Evolutionary conservation across 2,797 vertebrate genomes (phyloP).

Genomic region (Cuniculus paca): DNA sequence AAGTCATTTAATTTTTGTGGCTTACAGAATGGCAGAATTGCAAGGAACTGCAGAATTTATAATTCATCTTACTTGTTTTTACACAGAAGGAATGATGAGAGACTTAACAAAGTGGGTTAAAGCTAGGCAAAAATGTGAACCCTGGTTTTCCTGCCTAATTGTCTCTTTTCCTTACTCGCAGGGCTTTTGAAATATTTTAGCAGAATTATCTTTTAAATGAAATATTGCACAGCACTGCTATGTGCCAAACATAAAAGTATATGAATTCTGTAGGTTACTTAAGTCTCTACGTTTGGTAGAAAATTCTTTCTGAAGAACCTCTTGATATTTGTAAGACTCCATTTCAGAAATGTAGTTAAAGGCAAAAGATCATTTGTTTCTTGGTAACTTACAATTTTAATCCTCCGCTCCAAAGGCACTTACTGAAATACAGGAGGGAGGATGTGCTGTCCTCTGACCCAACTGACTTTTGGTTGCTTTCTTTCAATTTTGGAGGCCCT

Average conservation of each 20-base stretch:
- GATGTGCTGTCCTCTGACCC: neutral
- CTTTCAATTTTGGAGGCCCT: neutral
- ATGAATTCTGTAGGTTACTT: neutral
- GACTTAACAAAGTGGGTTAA: neutral
- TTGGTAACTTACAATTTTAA: neutral
- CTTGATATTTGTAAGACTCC: neutral
- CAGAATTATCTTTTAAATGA: neutral
- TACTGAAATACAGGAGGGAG: neutral
- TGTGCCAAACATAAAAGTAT: neutral
- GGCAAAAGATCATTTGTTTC: neutral
- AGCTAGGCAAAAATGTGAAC: neutral
- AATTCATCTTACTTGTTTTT: neutral
- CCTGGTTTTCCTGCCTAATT: neutral
- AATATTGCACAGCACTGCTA: neutral
- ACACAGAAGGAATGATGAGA: neutral
- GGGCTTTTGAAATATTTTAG: conserved; percentile 7
- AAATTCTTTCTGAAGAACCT: conserved; percentile 30
- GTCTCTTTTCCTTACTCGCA: neutral
- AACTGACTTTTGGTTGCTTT: neutral
- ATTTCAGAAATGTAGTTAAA: conserved; percentile 2
- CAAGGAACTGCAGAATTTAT: conserved; percentile 17
- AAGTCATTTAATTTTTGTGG: conserved; percentile 25
- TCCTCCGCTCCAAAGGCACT: neutral
- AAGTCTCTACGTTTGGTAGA: neutral
- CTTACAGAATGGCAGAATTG: neutral